Conservation (phyloP, 2,113 vertebrate genomes). For the Thinocorus orbignyianus region DNA sequence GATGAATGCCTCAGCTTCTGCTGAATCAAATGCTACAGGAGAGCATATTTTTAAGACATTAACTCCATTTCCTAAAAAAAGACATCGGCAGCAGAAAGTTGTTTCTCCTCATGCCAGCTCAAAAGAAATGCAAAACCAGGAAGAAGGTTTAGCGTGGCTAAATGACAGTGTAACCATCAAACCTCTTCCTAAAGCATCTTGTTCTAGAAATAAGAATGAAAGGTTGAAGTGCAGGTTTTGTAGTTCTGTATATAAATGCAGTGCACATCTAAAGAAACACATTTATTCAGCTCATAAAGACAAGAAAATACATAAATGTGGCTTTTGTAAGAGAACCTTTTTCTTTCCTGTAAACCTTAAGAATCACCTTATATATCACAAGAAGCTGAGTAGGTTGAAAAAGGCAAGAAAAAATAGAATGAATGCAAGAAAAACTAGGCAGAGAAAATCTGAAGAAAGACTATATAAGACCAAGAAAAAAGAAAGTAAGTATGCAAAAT, state of each 20-base stretch:
- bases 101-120: background rate
- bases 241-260: background rate
- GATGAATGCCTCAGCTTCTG: background rate
- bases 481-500: slow-evolving; percentile 30
- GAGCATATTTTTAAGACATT: background rate
- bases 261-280: background rate
- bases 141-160: background rate
- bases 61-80: background rate
- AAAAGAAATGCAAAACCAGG: background rate
- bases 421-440: background rate
- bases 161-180: background rate
- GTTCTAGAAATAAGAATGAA: background rate
- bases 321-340: slow-evolving; percentile 48
- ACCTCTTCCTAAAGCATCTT: background rate
- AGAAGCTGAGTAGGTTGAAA: background rate
- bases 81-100: background rate
- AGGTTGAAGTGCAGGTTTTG: slow-evolving; percentile 49
- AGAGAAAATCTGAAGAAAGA: background rate
- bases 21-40: background rate
- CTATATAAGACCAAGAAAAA: background rate
- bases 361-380: slow-evolving; percentile 39
- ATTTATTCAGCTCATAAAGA: slow-evolving; percentile 37
- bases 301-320: slow-evolving; percentile 43
- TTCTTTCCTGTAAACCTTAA: slow-evolving; percentile 37
- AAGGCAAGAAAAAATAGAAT: slow-evolving; percentile 16